A percentile compares a stretch with the other conserved stretches of the same genome.
These are phyloP conservation scores for Clanis bilineata DNA, from an alignment of 2,888 invertebrate genomes.

Conservation along the genomic window DNA sequence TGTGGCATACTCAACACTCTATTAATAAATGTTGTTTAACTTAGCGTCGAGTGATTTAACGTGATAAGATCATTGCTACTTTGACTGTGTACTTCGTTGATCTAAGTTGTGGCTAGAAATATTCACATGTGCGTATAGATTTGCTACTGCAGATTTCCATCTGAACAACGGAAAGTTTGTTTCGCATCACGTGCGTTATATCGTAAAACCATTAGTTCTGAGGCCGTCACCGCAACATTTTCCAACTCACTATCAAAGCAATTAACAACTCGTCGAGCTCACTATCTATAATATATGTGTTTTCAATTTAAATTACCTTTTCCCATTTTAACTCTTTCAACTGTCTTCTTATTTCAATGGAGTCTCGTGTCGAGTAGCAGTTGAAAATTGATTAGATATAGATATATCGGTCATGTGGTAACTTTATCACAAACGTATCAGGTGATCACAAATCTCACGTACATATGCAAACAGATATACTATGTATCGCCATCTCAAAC, in stretches of 20 bases:
- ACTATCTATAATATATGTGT: constrained; percentile 8
- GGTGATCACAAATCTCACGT: constrained; percentile 51
- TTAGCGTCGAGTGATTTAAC: background rate
- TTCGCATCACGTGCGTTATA: constrained; percentile 35
- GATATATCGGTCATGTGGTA: constrained; percentile 55
- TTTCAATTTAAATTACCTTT: constrained; percentile 2
- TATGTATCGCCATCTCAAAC: constrained; percentile 36
- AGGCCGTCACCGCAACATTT: constrained; percentile 37
- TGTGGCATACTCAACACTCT: background rate
- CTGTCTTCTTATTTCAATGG: constrained; percentile 3
- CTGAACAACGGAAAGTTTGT: constrained; percentile 42
- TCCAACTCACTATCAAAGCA: constrained; percentile 39
- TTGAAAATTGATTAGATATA: constrained; percentile 37
- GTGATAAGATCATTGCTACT: background rate
- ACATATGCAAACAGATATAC: constrained; percentile 39
- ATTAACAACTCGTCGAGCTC: constrained; percentile 29
- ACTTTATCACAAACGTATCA: constrained; percentile 50
- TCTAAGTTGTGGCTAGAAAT: background rate
- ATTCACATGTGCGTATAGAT: constrained; percentile 18
- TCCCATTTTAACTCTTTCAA: background rate
- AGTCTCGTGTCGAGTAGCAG: constrained; percentile 35
- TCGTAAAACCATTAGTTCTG: constrained; percentile 43
- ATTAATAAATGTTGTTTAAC: background rate
- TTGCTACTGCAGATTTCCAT: constrained; percentile 26
- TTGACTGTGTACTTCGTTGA: background rate